Conservation (phyloP, 2,888 invertebrate species). For the Acanthococcus lagerstroemiae region DNA sequence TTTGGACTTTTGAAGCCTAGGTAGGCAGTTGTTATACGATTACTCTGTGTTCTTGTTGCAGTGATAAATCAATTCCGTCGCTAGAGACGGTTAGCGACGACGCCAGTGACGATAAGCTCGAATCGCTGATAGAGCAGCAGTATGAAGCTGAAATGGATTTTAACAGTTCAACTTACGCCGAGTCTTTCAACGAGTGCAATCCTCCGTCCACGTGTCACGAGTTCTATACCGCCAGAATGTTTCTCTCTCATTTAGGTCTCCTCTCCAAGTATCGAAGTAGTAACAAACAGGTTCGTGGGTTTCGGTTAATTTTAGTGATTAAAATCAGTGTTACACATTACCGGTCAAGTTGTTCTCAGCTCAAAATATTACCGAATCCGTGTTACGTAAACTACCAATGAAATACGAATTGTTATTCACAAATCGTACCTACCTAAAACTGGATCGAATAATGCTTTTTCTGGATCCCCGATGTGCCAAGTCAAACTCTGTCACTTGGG, state of each 20-base stretch:
- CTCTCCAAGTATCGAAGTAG: slow-evolving; percentile 50
- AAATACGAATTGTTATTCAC: no score
- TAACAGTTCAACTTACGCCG: slow-evolving; percentile 16
- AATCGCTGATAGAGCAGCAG: slow-evolving; percentile 40
- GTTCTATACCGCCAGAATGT: slow-evolving; percentile 89
- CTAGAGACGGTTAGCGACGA: slow-evolving; percentile 65
- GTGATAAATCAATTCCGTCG: slow-evolving; percentile 82
- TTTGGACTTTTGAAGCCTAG: background rate
- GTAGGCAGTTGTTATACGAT: background rate
- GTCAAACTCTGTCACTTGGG: background rate
- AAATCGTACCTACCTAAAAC: no score
- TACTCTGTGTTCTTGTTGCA: slow-evolving; percentile 40
- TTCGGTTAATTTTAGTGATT: no score
- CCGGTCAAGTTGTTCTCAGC: no score
- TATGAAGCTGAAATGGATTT: slow-evolving; percentile 40
- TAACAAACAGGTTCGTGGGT: no score
- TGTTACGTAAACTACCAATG: background rate
- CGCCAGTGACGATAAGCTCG: slow-evolving; percentile 45
- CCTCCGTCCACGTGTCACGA: slow-evolving; percentile 78
- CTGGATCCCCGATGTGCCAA: background rate
- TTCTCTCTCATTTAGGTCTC: slow-evolving; percentile 92
- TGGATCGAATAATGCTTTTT: no score
- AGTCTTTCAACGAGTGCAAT: slow-evolving; percentile 51
- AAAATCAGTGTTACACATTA: no score
- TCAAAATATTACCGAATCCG: background rate